These are phyloP conservation scores for Sebastes hubbsi DNA, from an alignment of 2,797 vertebrate genomes.

Conservation along the genomic window DNA sequence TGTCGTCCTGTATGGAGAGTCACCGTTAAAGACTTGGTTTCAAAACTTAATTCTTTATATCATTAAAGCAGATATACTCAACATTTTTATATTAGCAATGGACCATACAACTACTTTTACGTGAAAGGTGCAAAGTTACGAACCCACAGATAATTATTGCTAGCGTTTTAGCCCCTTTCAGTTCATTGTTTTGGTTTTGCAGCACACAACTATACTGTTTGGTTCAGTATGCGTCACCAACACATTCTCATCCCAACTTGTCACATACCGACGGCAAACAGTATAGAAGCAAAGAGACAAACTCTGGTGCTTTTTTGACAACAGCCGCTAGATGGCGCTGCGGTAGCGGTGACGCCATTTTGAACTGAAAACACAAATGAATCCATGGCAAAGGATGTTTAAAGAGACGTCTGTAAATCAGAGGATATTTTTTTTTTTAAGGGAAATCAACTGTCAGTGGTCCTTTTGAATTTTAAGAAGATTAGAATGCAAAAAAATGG, in stretches of 20 bases:
- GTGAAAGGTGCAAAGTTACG: not conserved
- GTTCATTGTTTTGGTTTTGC: not conserved
- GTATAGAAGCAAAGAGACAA: no score
- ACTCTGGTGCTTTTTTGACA: no score
- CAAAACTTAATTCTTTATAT: not conserved
- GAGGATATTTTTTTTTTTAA: no score
- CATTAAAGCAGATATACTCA: not conserved
- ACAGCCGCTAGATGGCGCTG: no score
- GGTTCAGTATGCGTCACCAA: no score
- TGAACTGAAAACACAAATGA: no score
- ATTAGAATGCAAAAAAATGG: conserved; percentile 22
- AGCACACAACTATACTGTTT: no score
- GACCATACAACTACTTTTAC: not conserved
- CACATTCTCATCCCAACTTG: no score
- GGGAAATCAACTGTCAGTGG: not conserved
- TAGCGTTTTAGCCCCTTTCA: not conserved
- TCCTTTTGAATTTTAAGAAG: conserved; percentile 9
- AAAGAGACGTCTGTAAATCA: no score
- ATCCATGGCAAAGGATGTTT: no score
- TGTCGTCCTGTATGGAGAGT: not conserved
- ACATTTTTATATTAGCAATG: not conserved
- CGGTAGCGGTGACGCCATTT: no score
- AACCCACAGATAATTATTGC: not conserved
- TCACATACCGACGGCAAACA: no score
- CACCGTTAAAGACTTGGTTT: not conserved